Conservation (phyloP, 2,113 vertebrate genomes). For the Pimephales promelas region DNA sequence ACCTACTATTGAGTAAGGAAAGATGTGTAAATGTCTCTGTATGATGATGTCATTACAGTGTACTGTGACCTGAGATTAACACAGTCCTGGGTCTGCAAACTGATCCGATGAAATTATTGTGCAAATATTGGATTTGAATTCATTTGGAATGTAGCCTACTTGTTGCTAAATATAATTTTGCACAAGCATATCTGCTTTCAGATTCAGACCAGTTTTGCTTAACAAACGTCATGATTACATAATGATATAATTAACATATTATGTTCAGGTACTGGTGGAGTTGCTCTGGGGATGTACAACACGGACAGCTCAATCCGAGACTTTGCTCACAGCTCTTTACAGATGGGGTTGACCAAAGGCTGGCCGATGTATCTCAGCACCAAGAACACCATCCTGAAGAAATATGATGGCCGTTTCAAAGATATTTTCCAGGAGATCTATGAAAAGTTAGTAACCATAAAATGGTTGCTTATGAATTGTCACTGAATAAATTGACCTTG, state of each 20-base stretch:
- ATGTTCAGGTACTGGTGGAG: constrained; percentile 84
- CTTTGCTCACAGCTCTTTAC: constrained; percentile 98
- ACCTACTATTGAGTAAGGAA: neutral
- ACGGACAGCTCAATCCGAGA: constrained; percentile 91
- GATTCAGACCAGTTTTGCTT: neutral
- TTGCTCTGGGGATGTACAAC: constrained; percentile 98
- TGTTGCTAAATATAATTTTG: neutral
- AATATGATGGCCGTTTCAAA: constrained; percentile 95
- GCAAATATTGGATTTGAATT: neutral
- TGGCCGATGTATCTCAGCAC: constrained; percentile 98
- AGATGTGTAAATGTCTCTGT: neutral
- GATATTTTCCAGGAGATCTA: constrained; percentile 99
- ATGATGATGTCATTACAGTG: neutral
- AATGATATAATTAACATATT: no score
- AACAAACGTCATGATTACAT: neutral
- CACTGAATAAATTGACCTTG: neutral
- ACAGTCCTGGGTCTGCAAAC: neutral
- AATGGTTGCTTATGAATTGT: neutral
- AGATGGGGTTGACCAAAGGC: constrained; percentile 88
- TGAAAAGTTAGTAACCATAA: constrained; percentile 81
- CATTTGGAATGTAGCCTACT: neutral
- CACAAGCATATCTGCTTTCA: neutral
- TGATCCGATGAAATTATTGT: neutral
- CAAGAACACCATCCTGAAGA: constrained; percentile 98
- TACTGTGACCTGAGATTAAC: constrained; percentile 6